Evolutionary conservation across 2,888 invertebrate genomes (phyloP), one percentile per base, ranked within the genome.

Genomic region (Tenthredo amoena): DNA sequence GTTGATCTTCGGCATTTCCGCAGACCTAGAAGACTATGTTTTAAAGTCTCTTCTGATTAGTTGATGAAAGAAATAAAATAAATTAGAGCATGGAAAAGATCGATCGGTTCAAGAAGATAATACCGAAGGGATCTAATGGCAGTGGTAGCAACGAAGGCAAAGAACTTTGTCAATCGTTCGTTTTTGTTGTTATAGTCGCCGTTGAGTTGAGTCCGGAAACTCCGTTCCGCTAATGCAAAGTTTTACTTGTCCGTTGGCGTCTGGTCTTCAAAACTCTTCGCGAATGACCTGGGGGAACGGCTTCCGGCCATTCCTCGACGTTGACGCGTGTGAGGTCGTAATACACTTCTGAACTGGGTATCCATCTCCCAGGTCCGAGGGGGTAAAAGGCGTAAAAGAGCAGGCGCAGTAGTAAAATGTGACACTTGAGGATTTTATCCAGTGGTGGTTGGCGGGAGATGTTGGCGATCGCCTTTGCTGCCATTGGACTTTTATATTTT

Each of bases 351-450:
- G 83, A 83, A 65, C 71, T 47, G 47, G 43, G 68, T 43, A 71
- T 83, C 68, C 68, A 50, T 50, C 65, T 83, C 65, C 18, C 21
- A 68, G 37, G 68, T 43, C 47, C 83, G 50, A 81, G 81, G 58
- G n/a, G 71, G 40, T 83, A 50, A 65, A 71, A 71, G 68, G 68
- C 83, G 47, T 83, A 68, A 68, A 83, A 83, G 26, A 31, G 43
- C 65, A 37, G 34, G 65, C 82, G 87, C 86, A 76, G 87, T 86
- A 87, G 88, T 88, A 89, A 89, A 89, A 89, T 87, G 89, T 86
- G 88, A 89, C 88, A 86, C 87, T 89, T 87, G 86, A 88, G 86
- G 87, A 89, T 89, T 89, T 89, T 88, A 65, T 71, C 83, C 68
- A 37, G 85, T 77, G 77, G 58, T 72, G 85, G 79, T 85, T 86